Percentiles rank a stretch among this genome's conserved stretches.
phyloP scores from a whole-genome alignment of 2,888 invertebrate species.

The Andrena flavipes region DNA sequence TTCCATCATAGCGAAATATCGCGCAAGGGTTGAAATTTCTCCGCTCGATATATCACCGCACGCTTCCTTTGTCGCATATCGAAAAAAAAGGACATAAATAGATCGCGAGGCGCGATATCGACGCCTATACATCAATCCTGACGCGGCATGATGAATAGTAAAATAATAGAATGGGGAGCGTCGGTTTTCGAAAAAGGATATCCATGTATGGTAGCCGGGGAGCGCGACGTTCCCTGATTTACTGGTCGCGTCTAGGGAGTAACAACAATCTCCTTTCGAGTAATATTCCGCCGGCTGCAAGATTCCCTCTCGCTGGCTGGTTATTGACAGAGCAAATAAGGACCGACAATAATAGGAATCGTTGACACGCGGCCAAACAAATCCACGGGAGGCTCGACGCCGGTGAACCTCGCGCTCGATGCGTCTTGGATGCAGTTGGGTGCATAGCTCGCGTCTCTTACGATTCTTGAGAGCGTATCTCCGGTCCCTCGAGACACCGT shows the following conservation, averaged over 20 bases:
- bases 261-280: background rate
- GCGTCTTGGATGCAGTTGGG: background rate
- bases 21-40: background rate
- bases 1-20: background rate
- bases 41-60: background rate
- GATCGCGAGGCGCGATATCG: slow-evolving; percentile 20
- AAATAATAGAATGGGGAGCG: slow-evolving; percentile 35
- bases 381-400: slow-evolving; percentile 39
- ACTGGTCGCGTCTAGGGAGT: slow-evolving; percentile 6
- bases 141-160: slow-evolving; percentile 35
- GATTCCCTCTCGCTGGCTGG: slow-evolving; percentile 27
- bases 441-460: background rate
- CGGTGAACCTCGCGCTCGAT: background rate
- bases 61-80: slow-evolving; percentile 15
- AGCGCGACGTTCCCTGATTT: slow-evolving; percentile 20
- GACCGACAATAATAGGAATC: slow-evolving; percentile 73
- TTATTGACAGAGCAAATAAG: slow-evolving; percentile 73
- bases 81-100: slow-evolving; percentile 15
- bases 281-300: slow-evolving; percentile 15
- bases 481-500: background rate
- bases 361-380: slow-evolving; percentile 71
- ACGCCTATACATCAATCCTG: slow-evolving; percentile 33
- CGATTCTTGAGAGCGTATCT: background rate
- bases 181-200: slow-evolving; percentile 27
- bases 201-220: slow-evolving; percentile 7